These are phyloP conservation scores for Nestor notabilis DNA, from an alignment of 2,113 vertebrate species.

Conservation along the genomic window DNA sequence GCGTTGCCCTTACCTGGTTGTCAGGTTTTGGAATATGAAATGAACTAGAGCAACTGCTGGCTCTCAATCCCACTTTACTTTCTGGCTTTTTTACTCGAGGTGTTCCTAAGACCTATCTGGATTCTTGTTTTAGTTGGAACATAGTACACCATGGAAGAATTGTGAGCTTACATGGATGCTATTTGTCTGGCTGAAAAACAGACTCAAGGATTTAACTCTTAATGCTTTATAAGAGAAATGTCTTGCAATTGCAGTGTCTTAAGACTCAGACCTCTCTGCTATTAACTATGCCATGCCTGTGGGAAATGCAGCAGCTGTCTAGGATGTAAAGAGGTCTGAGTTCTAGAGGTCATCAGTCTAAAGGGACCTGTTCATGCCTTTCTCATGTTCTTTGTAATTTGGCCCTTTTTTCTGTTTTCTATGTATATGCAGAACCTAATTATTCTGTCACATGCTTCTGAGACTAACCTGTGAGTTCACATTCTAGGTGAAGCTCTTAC, in stretches of 20 bases:
- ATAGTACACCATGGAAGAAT: background rate
- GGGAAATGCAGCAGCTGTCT: background rate
- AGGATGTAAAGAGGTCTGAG: background rate
- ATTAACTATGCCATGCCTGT: background rate
- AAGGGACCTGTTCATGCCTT: background rate
- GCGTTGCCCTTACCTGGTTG: background rate
- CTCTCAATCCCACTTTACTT: background rate
- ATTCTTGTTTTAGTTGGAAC: background rate
- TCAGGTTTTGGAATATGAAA: background rate
- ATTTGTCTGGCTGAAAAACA: background rate
- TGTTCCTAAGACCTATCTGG: background rate
- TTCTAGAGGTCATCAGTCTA: background rate
- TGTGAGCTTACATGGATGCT: background rate
- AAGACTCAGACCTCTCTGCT: background rate
- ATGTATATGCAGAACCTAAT: background rate
- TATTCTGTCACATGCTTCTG: background rate
- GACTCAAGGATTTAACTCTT: background rate
- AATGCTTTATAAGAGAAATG: background rate
- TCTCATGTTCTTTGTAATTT: background rate
- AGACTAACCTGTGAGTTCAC: background rate
- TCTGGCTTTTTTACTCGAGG: background rate
- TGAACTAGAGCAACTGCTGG: background rate
- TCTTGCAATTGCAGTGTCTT: background rate
- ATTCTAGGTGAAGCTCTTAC: background rate
- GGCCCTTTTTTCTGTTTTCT: background rate